These are phyloP conservation scores for Chlorospingus flavigularis DNA, from an alignment of 2,797 vertebrate genomes.

Conservation along the genomic window DNA sequence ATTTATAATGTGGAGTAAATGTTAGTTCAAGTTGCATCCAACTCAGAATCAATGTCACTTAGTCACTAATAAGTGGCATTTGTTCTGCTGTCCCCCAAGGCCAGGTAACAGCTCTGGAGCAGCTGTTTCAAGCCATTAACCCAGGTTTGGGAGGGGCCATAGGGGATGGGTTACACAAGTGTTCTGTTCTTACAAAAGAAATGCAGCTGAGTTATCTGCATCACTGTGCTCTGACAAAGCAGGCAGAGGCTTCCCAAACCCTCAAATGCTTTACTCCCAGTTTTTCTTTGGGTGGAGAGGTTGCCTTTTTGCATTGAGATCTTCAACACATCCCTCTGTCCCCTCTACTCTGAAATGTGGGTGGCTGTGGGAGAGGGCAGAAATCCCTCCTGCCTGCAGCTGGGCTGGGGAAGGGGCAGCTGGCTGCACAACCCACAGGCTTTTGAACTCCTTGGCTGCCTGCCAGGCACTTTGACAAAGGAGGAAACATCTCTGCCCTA, in stretches of 20 bases:
- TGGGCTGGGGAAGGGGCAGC: not conserved
- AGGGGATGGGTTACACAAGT: not conserved
- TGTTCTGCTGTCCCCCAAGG: not conserved
- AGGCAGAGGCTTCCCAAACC: not conserved
- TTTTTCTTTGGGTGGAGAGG: not conserved
- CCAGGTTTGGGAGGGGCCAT: not conserved
- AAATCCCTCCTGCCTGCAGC: not conserved
- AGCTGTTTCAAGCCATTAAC: not conserved
- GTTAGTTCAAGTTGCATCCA: not conserved
- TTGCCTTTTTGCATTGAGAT: not conserved
- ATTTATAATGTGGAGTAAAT: not conserved
- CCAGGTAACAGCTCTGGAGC: not conserved
- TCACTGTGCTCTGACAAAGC: not conserved
- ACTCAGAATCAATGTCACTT: not conserved
- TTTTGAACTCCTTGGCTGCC: constrained; percentile 24
- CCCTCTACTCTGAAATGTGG: not conserved
- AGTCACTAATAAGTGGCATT: not conserved
- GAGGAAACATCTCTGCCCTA: constrained; percentile 20
- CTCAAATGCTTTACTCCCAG: not conserved
- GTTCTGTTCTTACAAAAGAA: not conserved
- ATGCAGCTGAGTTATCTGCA: not conserved
- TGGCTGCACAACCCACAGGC: not conserved
- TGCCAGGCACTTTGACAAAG: constrained; percentile 35
- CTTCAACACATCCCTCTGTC: fast-evolving
- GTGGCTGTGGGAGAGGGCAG: not conserved